Base-by-base conservation (phyloP, 1,140 invertebrate genomes). In the Ericerus pela region DNA sequence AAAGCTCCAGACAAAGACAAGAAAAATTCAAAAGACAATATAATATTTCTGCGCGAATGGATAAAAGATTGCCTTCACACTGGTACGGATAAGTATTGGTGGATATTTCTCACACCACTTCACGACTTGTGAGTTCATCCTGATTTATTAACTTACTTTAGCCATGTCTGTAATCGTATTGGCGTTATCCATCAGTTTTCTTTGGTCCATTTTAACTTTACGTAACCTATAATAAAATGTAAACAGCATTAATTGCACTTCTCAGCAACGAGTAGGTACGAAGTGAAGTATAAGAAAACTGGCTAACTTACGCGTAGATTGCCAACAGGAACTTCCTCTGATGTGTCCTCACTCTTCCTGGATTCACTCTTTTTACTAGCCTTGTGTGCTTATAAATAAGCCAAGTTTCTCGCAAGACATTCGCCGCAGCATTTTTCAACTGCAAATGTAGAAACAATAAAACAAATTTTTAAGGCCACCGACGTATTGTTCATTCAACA, bases 91-190 rank as follows among this genome's bases (percentile, higher is more conserved):
- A n/a, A 36, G n/a, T 36, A 11, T 36, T 36, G n/a, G n/a, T 11
- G n/a, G n/a, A n/a, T n/a, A n/a, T n/a, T n/a, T n/a, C n/a, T n/a
- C n/a, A n/a, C n/a, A n/a, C n/a, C n/a, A n/a, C n/a, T n/a, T n/a
- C n/a, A n/a, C n/a, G n/a, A n/a, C n/a, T n/a, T n/a, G n/a, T n/a
- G n/a, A n/a, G n/a, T n/a, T 22, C n/a, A 24, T 29, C 26, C 16
- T 6, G 28, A 22, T 24, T 16, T 1, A 2, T 11, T 16, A 14
- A 27, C 12, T 29, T 84, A 97, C 96, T 84, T 99, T 99, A 64
- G 95, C 94, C 89, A 99, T 97, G 71, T 99, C 96, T 53, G 95
- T 96, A 69, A 99, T 89, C 52, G 95, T 97, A 68, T 96, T 98
- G 62, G 94, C 90, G 70, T 97, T 98, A 71, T 99, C 96, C 84